These are phyloP conservation scores for Poliocrania exsul DNA, from an alignment of 2,797 vertebrate species.

Conservation along the genomic window DNA sequence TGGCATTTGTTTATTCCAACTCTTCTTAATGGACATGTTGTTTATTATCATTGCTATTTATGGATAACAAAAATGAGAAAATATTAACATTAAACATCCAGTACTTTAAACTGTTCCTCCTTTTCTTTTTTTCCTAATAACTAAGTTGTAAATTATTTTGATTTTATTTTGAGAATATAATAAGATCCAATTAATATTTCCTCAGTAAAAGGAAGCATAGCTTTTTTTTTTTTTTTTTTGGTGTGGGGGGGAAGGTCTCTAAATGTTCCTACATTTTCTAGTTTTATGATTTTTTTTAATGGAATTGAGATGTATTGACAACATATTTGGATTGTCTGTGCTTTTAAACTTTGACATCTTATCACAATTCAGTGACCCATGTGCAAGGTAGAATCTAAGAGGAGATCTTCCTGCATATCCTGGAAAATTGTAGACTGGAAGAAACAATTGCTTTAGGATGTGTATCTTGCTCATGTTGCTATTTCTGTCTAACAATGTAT, in stretches of 20 bases:
- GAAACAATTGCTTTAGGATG: not conserved
- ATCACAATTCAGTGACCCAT: not conserved
- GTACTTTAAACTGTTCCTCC: not conserved
- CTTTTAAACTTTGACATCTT: not conserved
- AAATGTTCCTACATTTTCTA: not conserved
- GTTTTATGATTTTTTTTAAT: not conserved
- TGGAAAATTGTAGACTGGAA: not conserved
- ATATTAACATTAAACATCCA: not conserved
- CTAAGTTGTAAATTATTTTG: slow-evolving; percentile 17
- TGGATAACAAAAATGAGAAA: not conserved
- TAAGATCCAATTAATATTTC: not conserved
- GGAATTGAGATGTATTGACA: not conserved
- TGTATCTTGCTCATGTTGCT: not conserved
- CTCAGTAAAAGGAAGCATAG: not conserved
- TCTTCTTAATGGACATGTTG: not conserved
- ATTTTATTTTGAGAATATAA: slow-evolving; percentile 54
- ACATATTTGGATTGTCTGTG: not conserved
- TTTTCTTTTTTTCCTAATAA: slow-evolving; percentile 16
- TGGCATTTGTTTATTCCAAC: not conserved
- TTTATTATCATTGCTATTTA: not conserved
- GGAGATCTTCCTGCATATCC: not conserved
- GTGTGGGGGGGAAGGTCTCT: not conserved
- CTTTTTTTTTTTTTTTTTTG: not conserved
- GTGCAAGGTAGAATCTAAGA: not conserved
- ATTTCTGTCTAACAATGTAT: not conserved